Evolutionary conservation across 1,140 invertebrate species (phyloP), one percentile per base, ranked within the genome.

Genomic region (Theocolax elegans): DNA sequence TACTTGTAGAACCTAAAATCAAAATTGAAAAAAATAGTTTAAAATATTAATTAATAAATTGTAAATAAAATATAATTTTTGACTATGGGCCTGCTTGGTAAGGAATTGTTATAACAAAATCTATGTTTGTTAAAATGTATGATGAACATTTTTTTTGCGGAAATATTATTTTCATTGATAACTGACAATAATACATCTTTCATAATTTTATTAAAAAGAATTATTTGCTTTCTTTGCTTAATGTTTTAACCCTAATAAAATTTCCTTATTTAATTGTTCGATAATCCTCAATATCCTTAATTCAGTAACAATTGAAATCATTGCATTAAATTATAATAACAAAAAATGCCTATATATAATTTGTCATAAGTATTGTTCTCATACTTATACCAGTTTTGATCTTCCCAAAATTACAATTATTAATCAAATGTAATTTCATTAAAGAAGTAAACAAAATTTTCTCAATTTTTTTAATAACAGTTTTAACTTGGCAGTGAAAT

Each of bases 121-220:
- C 31, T 46, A 42, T 58, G 23, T 53, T 42, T 60, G 12, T 69
- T 29, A 44, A 42, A 27, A 23, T 51, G 23, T 40, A 42, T 40
- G 42, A 69, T 67, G 63, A 66, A 67, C 40, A 53, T 67, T 59
- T 53, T 53, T 70, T 49, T 66, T 66, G 44, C 53, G 40, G 21
- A 68, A 72, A 68, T 27, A 72, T 67, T 21, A 53, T 15, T 56
- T 70, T 66, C 9, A 68, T 51, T 70, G 49, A 66, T 58, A 60
- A 51, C 38, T 66, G 44, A 68, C 17, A 65, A 31, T 46, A 73
- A 70, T 63, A 59, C n/a, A 64, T 51, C 12, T 69, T 62, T 62
- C 15, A 12, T 71, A 44, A 46, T n/a, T 44, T 63, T 54, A 15
- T 63, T 63, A n/a, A n/a, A n/a, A 54, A 48, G 44, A 8, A 59